Evolutionary conservation across 2,113 vertebrate genomes (phyloP), one percentile per base, ranked within the genome.

Genomic region (Nestor notabilis): DNA sequence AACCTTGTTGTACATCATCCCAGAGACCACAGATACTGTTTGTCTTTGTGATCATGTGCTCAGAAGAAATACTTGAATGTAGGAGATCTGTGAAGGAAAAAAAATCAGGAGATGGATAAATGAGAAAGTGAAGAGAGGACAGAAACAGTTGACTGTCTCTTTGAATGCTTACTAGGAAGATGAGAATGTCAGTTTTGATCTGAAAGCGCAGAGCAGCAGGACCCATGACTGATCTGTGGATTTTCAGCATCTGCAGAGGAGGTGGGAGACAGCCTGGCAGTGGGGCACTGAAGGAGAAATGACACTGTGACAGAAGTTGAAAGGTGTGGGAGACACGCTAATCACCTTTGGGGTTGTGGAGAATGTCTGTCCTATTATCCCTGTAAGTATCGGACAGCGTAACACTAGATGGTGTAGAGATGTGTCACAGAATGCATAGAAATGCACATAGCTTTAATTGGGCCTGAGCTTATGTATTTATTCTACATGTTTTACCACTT

Each of bases 371-470:
- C 25, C 21, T 39, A 4, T 55, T 79, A 69, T 55, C 9, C 18
- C 13, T 15, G 0, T 12, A 39, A 37, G 9, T 44, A 80, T 94
- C 35, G 70, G 35, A 20, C 25, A 27, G 33, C 0, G 0, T 9
- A 41, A 33, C 35, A n/a, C 28, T 65, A 50, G 68, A 80, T n/a
- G 68, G 25, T n/a, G 13, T 27, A 43, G 37, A n/a, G 5, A 46
- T 56, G 23, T 27, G 23, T 66, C 86, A 37, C 17, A 43, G 50
- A 23, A 37, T 65, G 55, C 8, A 14, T 2, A 10, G 41, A 52
- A 53, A 35, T 33, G 88, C 76, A 27, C 16, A 7, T 4, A 11
- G 35, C 13, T 80, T 17, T n/a, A 29, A 31, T 25, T 44, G 52
- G 8, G 23, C 29, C 52, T 64, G 49, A 74, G 15, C 9, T 70